Conservation (phyloP, 2,888 invertebrate species). For the Strigamia transsilvanica region DNA sequence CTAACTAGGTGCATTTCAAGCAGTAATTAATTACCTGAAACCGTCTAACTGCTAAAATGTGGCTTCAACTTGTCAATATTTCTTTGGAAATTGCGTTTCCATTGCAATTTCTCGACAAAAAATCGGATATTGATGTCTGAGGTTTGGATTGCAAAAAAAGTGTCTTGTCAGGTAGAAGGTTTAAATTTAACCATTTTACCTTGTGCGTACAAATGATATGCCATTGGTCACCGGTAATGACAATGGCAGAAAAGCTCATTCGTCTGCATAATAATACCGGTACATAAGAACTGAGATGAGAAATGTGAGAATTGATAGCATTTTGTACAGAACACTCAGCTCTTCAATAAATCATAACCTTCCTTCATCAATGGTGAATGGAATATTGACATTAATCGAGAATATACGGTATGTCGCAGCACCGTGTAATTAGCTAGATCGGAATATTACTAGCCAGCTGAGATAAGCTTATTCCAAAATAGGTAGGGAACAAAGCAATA, state of each 20-base stretch:
- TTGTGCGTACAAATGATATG: too few species aligned
- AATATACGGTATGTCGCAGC: neutral
- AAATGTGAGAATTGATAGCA: constrained; percentile 1
- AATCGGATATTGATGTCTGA: too few species aligned
- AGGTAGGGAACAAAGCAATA: neutral
- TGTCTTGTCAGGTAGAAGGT: too few species aligned
- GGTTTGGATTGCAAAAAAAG: too few species aligned
- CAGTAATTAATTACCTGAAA: too few species aligned
- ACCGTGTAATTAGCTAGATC: neutral
- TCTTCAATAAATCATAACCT: neutral
- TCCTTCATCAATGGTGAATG: constrained; percentile 16
- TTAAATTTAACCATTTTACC: too few species aligned
- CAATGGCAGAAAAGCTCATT: neutral
- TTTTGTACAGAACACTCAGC: neutral
- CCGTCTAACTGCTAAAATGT: too few species aligned
- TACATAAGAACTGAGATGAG: neutral
- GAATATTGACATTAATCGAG: constrained; percentile 18
- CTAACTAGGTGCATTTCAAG: too few species aligned
- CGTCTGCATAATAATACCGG: neutral
- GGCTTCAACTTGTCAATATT: too few species aligned
- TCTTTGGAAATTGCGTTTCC: too few species aligned
- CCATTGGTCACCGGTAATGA: too few species aligned
- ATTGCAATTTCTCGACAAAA: too few species aligned
- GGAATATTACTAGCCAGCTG: neutral
- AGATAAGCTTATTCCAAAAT: neutral